Conservation (phyloP, 2,888 invertebrate species). For the Zeuzera pyrina region DNA sequence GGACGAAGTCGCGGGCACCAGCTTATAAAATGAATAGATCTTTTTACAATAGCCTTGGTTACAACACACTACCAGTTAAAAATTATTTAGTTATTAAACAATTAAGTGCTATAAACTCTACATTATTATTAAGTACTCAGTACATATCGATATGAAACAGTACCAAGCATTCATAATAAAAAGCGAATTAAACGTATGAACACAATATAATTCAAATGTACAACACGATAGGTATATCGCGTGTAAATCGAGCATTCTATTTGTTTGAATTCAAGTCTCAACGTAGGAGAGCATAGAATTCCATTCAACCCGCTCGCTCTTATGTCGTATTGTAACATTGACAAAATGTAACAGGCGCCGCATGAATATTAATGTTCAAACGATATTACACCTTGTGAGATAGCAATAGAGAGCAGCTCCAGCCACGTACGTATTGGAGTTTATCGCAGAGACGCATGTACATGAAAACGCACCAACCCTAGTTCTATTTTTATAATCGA, state of each 20-base stretch:
- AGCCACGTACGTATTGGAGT: conserved; percentile 21
- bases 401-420: conserved; percentile 21
- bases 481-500: conserved; percentile 69
- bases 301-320: conserved; percentile 44
- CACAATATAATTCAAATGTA: too few relatives aligned
- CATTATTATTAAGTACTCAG: too few relatives aligned
- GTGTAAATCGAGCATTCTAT: conserved; percentile 53
- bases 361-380: conserved; percentile 15
- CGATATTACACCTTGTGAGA: conserved; percentile 31
- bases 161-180: conserved; percentile 38
- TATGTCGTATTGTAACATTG: conserved; percentile 28
- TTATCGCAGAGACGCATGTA: conserved; percentile 39
- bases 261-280: conserved; percentile 52
- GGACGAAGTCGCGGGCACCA: too few relatives aligned
- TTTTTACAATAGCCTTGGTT: too few relatives aligned
- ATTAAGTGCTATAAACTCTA: too few relatives aligned
- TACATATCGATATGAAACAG: too few relatives aligned
- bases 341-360: conserved; percentile 19
- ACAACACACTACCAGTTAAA: too few relatives aligned
- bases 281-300: conserved; percentile 57
- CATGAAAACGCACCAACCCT: conserved; percentile 58
- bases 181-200: too few relatives aligned
- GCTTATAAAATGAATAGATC: too few relatives aligned
- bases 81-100: too few relatives aligned
- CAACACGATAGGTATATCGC: conserved; percentile 12